Evolutionary conservation across 2,797 vertebrate genomes (phyloP).

Genomic region (Tenualosa thibaudeaui): DNA sequence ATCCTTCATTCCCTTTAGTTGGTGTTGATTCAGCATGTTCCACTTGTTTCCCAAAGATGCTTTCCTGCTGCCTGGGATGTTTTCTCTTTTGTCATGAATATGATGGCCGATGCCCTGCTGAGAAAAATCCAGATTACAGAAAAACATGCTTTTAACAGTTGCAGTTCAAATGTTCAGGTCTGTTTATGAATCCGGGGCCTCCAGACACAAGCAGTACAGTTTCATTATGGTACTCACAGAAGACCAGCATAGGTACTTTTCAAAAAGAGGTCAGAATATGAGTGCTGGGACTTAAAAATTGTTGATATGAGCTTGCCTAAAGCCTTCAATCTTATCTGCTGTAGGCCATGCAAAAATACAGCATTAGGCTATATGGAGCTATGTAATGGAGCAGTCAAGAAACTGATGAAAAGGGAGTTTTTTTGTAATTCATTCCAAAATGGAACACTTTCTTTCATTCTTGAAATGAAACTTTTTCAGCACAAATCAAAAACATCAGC

Average conservation of each 20-base stretch:
- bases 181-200: background rate
- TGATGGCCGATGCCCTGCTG: background rate
- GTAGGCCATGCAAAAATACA: background rate
- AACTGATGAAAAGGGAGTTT: background rate
- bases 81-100: background rate
- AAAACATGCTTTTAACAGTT: conserved; percentile 1
- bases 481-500: background rate
- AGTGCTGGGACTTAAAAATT: background rate
- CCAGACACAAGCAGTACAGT: background rate
- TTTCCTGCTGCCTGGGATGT: background rate
- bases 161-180: conserved; percentile 30
- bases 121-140: background rate
- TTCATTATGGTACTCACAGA: background rate
- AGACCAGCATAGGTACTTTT: background rate
- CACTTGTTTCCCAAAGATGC: conserved; percentile 20
- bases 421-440: background rate
- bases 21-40: conserved; percentile 19
- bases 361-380: background rate
- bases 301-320: background rate
- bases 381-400: background rate
- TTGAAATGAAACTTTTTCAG: background rate
- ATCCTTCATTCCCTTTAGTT: background rate
- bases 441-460: background rate
- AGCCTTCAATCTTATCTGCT: background rate
- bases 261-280: background rate